phyloP scores from a whole-genome alignment of 2,888 invertebrate species.

The Lasius fuliginosus region DNA sequence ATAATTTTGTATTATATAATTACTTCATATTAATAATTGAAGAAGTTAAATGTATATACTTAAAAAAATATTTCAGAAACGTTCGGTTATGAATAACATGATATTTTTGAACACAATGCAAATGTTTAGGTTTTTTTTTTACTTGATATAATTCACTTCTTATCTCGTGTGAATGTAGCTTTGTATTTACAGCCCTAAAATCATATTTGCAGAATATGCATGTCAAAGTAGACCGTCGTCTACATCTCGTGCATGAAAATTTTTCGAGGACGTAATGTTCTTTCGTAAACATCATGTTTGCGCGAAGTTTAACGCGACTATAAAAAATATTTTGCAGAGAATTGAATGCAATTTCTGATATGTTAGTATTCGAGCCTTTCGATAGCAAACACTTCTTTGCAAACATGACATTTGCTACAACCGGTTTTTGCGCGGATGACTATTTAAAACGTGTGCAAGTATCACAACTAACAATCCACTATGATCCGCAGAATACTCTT shows the following conservation, averaged over 20 bases:
- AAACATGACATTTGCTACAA: constrained; percentile 58
- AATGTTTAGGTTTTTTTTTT: neutral
- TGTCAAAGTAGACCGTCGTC: constrained; percentile 38
- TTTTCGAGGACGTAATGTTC: neutral
- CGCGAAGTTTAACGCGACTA: constrained; percentile 7
- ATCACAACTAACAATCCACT: constrained; percentile 20
- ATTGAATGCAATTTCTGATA: constrained; percentile 43
- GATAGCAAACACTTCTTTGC: constrained; percentile 46
- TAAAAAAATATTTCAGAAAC: neutral
- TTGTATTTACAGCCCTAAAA: constrained; percentile 17
- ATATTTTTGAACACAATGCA: neutral
- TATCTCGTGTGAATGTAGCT: constrained; percentile 31
- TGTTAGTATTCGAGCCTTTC: constrained; percentile 39
- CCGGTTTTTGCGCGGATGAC: constrained; percentile 41
- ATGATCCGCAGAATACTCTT: neutral
- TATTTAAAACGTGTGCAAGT: constrained; percentile 38
- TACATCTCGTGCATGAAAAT: constrained; percentile 31
- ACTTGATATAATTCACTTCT: constrained; percentile 21
- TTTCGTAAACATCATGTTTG: constrained; percentile 30
- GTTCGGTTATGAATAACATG: neutral
- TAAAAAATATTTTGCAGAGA: constrained; percentile 34
- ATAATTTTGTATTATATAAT: constrained; percentile 2
- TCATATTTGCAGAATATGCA: constrained; percentile 23
- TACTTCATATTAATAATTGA: neutral
- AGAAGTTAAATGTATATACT: neutral